A percentile compares a stretch with the other conserved stretches of the same genome.
These are phyloP conservation scores for Drosophila tropicalis DNA, from an alignment of 1,140 invertebrate genomes.

Conservation along the genomic window DNA sequence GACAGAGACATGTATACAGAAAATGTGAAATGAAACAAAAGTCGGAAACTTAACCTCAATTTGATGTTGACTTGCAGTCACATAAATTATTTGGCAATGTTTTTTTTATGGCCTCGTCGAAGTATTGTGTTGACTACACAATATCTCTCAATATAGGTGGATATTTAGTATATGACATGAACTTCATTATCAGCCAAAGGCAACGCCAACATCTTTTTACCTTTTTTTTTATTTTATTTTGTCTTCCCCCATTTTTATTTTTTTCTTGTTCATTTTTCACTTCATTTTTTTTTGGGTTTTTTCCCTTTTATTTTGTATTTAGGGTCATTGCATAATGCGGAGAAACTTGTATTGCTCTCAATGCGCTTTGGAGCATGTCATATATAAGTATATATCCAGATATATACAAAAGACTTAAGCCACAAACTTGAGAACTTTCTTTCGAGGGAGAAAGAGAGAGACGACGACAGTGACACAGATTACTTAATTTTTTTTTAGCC, in stretches of 20 bases:
- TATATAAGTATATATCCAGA: slow-evolving; percentile 37
- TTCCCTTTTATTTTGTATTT: slow-evolving; percentile 38
- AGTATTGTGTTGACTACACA: slow-evolving; percentile 62
- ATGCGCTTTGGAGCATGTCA: slow-evolving; percentile 76
- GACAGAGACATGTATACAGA: background rate
- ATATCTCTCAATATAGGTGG: slow-evolving; percentile 27
- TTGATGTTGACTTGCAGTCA: slow-evolving; percentile 61
- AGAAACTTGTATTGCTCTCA: slow-evolving; percentile 71
- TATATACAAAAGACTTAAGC: slow-evolving; percentile 55
- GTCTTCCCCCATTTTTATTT: slow-evolving; percentile 51
- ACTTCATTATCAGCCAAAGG: slow-evolving; percentile 72
- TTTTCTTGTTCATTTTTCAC: slow-evolving; percentile 67
- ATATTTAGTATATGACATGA: slow-evolving; percentile 62
- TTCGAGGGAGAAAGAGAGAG: slow-evolving; percentile 17
- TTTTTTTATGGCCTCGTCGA: slow-evolving; percentile 72
- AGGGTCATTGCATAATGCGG: slow-evolving; percentile 79
- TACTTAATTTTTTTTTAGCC: slow-evolving; percentile 54
- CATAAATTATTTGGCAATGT: slow-evolving; percentile 78
- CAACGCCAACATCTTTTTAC: slow-evolving; percentile 72
- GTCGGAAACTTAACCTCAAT: slow-evolving; percentile 71
- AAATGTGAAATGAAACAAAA: slow-evolving; percentile 56
- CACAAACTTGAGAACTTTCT: slow-evolving; percentile 75
- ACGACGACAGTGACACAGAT: slow-evolving; percentile 44
- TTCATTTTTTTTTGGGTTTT: slow-evolving; percentile 62
- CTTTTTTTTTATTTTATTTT: slow-evolving; percentile 42